These are phyloP conservation scores for Falcunculus frontatus DNA, from an alignment of 2,113 vertebrate genomes.

Conservation along the genomic window DNA sequence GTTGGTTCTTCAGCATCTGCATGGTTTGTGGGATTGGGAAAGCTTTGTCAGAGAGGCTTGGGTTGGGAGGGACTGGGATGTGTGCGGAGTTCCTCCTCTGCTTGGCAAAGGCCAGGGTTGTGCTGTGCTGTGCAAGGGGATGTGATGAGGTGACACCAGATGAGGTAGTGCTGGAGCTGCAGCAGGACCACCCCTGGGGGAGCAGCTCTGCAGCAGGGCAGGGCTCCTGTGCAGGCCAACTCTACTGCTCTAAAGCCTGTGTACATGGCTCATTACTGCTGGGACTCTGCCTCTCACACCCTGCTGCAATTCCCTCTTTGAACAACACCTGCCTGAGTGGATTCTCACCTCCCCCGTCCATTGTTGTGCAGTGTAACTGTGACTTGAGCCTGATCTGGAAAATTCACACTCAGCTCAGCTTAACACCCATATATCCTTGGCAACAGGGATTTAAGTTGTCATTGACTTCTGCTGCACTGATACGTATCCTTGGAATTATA, in stretches of 20 bases:
- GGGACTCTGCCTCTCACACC: neutral
- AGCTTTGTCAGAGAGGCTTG: neutral
- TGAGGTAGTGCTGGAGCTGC: neutral
- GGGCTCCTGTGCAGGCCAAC: neutral
- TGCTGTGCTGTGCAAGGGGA: neutral
- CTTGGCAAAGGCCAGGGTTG: neutral
- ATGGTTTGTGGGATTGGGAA: neutral
- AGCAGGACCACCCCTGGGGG: neutral
- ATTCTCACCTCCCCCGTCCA: neutral
- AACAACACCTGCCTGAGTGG: neutral
- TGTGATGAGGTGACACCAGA: neutral
- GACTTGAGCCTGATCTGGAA: neutral
- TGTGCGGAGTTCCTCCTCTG: neutral
- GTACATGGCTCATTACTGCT: neutral
- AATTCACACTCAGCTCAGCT: neutral
- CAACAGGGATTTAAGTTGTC: neutral
- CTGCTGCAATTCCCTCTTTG: neutral
- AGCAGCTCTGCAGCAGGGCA: neutral
- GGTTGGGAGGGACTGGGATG: neutral
- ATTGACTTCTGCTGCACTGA: neutral
- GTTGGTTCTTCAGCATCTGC: neutral
- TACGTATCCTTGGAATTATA: neutral
- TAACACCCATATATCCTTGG: neutral
- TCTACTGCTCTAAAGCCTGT: rapidly evolving
- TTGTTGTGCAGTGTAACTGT: neutral